Evolutionary conservation across 2,888 invertebrate species (phyloP), one percentile per base, ranked within the genome.

Genomic region (Corythucha ciliata): DNA sequence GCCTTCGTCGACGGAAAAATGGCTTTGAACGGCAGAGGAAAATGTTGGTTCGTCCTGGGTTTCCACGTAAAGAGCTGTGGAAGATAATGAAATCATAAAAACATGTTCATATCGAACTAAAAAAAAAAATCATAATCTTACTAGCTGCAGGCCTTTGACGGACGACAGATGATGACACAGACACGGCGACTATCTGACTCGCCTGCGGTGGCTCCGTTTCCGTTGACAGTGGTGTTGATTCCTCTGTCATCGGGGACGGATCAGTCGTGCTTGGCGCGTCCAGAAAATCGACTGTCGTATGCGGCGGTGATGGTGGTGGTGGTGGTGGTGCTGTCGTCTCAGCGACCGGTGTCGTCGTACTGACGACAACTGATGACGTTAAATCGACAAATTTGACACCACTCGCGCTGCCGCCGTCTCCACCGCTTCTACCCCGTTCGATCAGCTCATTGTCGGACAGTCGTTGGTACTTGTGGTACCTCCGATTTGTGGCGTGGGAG

Each of bases 101-200:
- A 12, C 10, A 8, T 36, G 8, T 7, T 36, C 8, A 16, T 33
- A 16, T 33, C 4, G 16, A 4, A 33, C 3, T 14, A 33, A 33
- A 6, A 33, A 16, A 4, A 33, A 4, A 16, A 4, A 33, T 33
- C n/a, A 4, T 33, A 37, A 37, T 36, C 16, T 44, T 16, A 6
- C 7, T 8, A 34, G 26, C 18, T 39, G 37, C 44, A 40, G 56
- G 49, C 29, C 41, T 36, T 58, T 64, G 59, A 54, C 61, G 60
- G 42, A 64, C 68, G 41, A 69, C 65, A n/a, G 70, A 69, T 3
- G 74, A 72, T 26, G 74, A 74, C 10, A 74, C 72, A 46, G 72
- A 67, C n/a, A 74, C 72, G 1, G 72, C 70, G 24, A 75, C 68
- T 21, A 74, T 69, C 60, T 71, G 53, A 21, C 44, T 46, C 21